A percentile compares a stretch with the other conserved stretches of the same genome.
Evolutionary conservation across 2,797 vertebrate species (phyloP).

Genomic region (Thripadectes ignobilis): DNA sequence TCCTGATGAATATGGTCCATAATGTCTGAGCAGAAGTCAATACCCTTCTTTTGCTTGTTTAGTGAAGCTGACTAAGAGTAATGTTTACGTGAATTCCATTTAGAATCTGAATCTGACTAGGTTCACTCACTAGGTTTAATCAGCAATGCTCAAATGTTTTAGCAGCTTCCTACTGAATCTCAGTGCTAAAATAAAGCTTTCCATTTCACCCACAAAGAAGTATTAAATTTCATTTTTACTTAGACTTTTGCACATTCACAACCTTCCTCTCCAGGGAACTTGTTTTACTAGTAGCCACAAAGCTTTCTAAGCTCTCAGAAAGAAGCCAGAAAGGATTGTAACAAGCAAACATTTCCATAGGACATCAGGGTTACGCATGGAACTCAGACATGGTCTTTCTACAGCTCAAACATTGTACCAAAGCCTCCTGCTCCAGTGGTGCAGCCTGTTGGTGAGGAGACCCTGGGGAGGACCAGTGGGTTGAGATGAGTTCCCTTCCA

Average conservation of each 20-base stretch:
- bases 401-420: not conserved
- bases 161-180: not conserved
- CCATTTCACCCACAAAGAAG: not conserved
- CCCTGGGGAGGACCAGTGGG: not conserved
- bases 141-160: conserved; percentile 6
- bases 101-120: not conserved
- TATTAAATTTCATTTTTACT: not conserved
- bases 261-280: not conserved
- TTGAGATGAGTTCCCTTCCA: not conserved
- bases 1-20: not conserved
- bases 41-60: not conserved
- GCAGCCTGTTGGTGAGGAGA: not conserved
- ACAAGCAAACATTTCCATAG: not conserved
- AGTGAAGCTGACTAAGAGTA: not conserved
- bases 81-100: not conserved
- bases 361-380: not conserved
- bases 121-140: not conserved
- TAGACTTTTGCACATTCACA: not conserved
- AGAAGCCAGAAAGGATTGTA: not conserved
- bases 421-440: not conserved
- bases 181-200: conserved; percentile 13
- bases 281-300: not conserved
- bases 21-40: not conserved
- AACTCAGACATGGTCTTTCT: accelerated
- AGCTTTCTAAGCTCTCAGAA: not conserved